A percentile compares a stretch with the other conserved stretches of the same genome.
Conservation (phyloP, 2,113 vertebrate species). For the Erythrolamprus reginae region DNA sequence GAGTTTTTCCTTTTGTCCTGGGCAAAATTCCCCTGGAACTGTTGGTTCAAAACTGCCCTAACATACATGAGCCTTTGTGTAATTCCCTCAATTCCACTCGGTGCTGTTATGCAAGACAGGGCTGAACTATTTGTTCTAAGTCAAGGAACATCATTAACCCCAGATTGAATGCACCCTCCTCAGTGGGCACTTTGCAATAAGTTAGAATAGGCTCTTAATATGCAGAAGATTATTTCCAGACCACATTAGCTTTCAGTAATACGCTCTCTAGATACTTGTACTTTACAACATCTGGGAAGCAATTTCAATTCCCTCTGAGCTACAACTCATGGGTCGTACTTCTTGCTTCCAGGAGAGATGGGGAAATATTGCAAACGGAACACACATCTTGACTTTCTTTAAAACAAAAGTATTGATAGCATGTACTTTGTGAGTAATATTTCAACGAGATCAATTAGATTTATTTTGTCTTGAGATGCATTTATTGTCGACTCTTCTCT, state of each 20-base stretch:
- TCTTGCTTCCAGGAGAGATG: constrained; percentile 3
- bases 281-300: constrained; percentile 49
- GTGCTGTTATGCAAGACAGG: constrained; percentile 18
- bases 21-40: constrained; percentile 11
- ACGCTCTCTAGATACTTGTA: constrained; percentile 30
- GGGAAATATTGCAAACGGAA: background rate
- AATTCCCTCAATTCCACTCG: constrained; percentile 9
- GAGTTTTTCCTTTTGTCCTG: background rate
- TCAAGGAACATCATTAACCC: constrained; percentile 28
- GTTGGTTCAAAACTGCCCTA: background rate
- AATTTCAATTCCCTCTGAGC: constrained; percentile 41
- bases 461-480: background rate
- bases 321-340: constrained; percentile 32
- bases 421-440: background rate
- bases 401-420: constrained; percentile 1
- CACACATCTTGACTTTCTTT: background rate
- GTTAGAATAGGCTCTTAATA: constrained; percentile 49
- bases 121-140: constrained; percentile 36
- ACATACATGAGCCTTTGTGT: background rate
- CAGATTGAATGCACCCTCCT: constrained; percentile 2
- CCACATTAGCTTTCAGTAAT: constrained; percentile 34
- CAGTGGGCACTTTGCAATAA: constrained; percentile 34
- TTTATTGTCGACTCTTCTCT: background rate
- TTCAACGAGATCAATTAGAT: background rate
- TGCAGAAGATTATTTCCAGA: constrained; percentile 46